Percentiles rank a stretch among this genome's conserved stretches.
Evolutionary conservation across 1,140 invertebrate genomes (phyloP).

Genomic region (Drosophila ohnishii): DNA sequence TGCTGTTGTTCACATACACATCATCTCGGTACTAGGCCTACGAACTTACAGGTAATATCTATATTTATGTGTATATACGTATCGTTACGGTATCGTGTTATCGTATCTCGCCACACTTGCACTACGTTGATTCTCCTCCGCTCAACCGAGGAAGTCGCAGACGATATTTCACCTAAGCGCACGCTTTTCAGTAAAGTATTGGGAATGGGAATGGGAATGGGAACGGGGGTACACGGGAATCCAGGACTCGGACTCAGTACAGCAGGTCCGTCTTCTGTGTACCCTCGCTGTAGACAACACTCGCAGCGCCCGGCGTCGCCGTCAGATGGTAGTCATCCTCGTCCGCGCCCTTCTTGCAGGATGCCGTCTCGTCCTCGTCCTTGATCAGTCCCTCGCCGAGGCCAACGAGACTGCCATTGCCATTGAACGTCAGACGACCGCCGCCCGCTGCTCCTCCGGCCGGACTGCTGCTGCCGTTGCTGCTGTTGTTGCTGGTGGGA

Average conservation of each 20-base stretch:
- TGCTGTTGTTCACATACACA: constrained; percentile 37
- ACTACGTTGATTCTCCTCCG: constrained; percentile 19
- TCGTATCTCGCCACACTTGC: constrained; percentile 27
- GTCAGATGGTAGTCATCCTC: constrained; percentile 84
- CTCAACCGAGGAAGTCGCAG: constrained; percentile 36
- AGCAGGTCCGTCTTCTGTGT: constrained; percentile 86
- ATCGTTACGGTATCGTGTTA: constrained; percentile 30
- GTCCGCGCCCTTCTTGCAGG: constrained; percentile 46
- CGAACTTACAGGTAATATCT: constrained; percentile 70
- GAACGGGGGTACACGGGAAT: neutral
- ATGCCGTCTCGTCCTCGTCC: constrained; percentile 16
- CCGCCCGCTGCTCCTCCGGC: constrained; percentile 19
- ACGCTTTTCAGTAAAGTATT: constrained; percentile 26
- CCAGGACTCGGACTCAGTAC: constrained; percentile 82
- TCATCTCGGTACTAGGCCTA: constrained; percentile 49
- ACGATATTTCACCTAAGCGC: constrained; percentile 53
- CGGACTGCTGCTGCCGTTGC: constrained; percentile 46
- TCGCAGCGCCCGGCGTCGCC: constrained; percentile 83
- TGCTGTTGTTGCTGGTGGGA: constrained; percentile 55
- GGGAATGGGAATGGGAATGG: constrained; percentile 3
- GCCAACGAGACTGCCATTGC: constrained; percentile 61
- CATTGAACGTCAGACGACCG: constrained; percentile 37
- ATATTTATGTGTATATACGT: constrained; percentile 60
- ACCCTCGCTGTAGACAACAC: constrained; percentile 86
- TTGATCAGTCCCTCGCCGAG: constrained; percentile 62